These are phyloP conservation scores for Sphaerodactylus townsendi DNA, from an alignment of 2,113 vertebrate genomes.

Conservation along the genomic window DNA sequence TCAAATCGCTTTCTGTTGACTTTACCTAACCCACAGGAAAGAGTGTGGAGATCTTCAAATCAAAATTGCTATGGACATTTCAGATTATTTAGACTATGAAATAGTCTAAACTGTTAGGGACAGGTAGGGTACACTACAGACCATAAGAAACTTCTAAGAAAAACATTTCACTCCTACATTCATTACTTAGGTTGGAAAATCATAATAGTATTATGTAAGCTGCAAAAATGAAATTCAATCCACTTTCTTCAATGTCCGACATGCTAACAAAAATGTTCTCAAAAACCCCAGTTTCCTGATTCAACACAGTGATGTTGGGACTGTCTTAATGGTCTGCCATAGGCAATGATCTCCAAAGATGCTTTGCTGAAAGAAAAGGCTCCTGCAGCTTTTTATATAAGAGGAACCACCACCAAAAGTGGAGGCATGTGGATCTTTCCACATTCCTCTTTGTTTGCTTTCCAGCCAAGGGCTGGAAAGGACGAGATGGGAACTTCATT, in stretches of 20 bases:
- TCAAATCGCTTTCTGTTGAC: not conserved
- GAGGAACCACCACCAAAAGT: not conserved
- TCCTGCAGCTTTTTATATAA: not conserved
- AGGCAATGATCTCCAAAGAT: not conserved
- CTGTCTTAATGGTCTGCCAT: not conserved
- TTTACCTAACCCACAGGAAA: not conserved
- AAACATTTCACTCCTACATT: not conserved
- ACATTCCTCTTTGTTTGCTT: not conserved
- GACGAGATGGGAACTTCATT: slow-evolving; percentile 11
- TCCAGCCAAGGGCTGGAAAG: not conserved
- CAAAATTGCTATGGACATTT: not conserved
- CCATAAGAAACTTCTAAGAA: not conserved
- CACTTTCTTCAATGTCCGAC: not conserved
- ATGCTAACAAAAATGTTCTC: not conserved
- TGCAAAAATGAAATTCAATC: not conserved
- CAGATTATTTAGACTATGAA: not conserved
- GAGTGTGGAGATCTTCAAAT: not conserved
- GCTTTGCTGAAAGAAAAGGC: not conserved
- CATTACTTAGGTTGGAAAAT: not conserved
- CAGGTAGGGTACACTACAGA: not conserved
- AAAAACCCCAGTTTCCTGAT: not conserved
- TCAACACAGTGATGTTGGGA: not conserved
- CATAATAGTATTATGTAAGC: not conserved
- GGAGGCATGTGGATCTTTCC: not conserved
- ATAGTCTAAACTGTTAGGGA: not conserved